Evolutionary conservation across 2,888 invertebrate genomes (phyloP), one percentile per base, ranked within the genome.

Genomic region (Philopedon plagiatum): DNA sequence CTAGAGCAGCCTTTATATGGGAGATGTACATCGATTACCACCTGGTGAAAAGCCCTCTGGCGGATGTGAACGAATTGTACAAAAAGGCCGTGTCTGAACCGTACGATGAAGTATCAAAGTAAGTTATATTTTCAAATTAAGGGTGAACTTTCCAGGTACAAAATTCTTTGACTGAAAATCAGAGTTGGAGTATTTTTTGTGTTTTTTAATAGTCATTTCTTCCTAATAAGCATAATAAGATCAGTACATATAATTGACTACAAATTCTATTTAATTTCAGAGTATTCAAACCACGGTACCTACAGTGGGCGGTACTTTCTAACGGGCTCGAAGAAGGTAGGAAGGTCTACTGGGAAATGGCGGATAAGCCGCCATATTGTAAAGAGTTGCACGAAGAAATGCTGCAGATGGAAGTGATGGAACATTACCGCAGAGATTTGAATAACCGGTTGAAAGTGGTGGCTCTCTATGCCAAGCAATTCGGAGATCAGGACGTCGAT

Each of bases 371-470:
- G n/a, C 71, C 71, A 2, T 71, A 66, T 19, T 62, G 66, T 11
- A 71, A 66, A 13, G 65, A 74, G 21, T 9, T 74, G 32, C 71
- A 74, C 46, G 13, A 61, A 13, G 67, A 63, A 58, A 74, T 74
- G 74, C n/a, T 66, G 3, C 26, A 54, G 18, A 19, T 71, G 5
- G 74, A 74, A 21, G 5, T 19, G 8, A 62, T 57, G 57, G 58
- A 68, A n/a, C 19, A 49, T 21, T 23, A 19, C 9, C 39, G 9
- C n/a, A 49, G 15, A 2, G 51, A 54, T 32, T 9, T 54, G 29
- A 29, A 54, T 9, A 54, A 54, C 8, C 23, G 18, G 9, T 8
- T 54, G 9, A 54, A 54, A 32, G 51, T 73, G 29, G 21, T 62
- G 9, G 44, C 66, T 8, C 26, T 65, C n/a, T 67, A 44, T 44